These are phyloP conservation scores for Cinclus cinclus DNA, from an alignment of 2,113 vertebrate species.

Conservation along the genomic window DNA sequence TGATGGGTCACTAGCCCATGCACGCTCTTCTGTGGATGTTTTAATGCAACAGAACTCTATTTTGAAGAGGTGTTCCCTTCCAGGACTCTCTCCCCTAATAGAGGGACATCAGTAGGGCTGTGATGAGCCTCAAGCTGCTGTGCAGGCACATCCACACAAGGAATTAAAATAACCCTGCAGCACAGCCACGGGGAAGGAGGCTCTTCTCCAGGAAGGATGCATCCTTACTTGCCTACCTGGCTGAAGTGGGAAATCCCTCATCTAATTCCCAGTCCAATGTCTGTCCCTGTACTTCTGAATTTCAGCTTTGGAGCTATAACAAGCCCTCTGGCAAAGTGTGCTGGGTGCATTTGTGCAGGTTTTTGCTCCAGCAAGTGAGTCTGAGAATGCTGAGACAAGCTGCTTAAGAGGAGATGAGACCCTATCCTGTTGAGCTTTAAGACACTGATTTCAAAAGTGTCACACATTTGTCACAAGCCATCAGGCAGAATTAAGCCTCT, in stretches of 20 bases:
- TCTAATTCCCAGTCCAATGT: neutral
- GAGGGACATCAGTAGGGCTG: neutral
- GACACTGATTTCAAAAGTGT: neutral
- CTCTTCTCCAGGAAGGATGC: neutral
- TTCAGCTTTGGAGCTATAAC: neutral
- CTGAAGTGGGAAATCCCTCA: neutral
- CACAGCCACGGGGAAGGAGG: neutral
- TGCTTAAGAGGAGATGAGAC: neutral
- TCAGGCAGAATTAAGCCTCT: neutral
- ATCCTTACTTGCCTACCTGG: neutral
- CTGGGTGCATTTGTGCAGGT: neutral
- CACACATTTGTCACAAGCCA: neutral
- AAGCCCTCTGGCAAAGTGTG: neutral
- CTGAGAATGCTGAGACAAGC: neutral
- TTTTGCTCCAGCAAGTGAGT: neutral
- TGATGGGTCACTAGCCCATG: rapidly evolving
- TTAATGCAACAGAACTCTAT: neutral
- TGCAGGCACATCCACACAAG: neutral
- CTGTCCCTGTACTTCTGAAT: neutral
- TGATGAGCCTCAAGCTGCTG: neutral
- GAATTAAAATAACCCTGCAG: neutral
- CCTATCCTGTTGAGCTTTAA: neutral
- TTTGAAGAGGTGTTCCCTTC: neutral
- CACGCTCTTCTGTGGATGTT: neutral
- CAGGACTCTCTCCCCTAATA: neutral